Evolutionary conservation across 2,888 invertebrate species (phyloP).

Genomic region (Meandrusa payeni): DNA sequence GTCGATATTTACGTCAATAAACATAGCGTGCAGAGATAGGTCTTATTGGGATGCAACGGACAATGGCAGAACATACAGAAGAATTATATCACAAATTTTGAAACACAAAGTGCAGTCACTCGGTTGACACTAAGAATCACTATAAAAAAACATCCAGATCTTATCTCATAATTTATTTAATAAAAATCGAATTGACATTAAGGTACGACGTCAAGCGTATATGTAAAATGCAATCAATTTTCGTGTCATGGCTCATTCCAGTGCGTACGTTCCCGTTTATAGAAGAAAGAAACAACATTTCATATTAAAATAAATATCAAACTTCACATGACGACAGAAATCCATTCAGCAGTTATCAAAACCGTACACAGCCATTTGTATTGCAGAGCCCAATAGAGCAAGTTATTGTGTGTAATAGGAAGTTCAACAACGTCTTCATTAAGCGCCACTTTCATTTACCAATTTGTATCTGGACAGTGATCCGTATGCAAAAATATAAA

Average conservation of each 20-base stretch:
- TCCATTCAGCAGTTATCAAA: conserved; percentile 1
- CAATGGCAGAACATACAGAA: too few relatives aligned
- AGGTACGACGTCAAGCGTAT: too few relatives aligned
- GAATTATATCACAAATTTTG: too few relatives aligned
- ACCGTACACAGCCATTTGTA: conserved; percentile 24
- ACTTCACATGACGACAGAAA: conserved; percentile 21
- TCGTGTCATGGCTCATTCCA: conserved; percentile 16
- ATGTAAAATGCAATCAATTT: neutral
- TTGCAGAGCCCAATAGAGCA: conserved; percentile 24
- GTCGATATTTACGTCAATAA: too few relatives aligned
- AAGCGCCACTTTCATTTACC: conserved; percentile 9
- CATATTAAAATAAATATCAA: conserved; percentile 24
- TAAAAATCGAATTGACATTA: too few relatives aligned
- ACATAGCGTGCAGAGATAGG: too few relatives aligned
- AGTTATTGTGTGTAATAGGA: conserved; percentile 10
- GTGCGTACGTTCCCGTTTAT: conserved; percentile 27
- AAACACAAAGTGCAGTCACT: too few relatives aligned
- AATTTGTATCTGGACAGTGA: conserved; percentile 15
- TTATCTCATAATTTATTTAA: too few relatives aligned
- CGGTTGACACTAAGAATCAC: too few relatives aligned
- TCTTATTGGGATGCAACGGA: too few relatives aligned
- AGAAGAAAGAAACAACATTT: conserved; percentile 23
- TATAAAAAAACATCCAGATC: too few relatives aligned
- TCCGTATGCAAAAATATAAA: conserved; percentile 18
- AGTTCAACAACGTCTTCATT: conserved; percentile 3